Percentiles rank a stretch among this genome's conserved stretches.
Evolutionary conservation across 92 coral and sea anemone species (phyloP).

Genomic region (Porites rus): DNA sequence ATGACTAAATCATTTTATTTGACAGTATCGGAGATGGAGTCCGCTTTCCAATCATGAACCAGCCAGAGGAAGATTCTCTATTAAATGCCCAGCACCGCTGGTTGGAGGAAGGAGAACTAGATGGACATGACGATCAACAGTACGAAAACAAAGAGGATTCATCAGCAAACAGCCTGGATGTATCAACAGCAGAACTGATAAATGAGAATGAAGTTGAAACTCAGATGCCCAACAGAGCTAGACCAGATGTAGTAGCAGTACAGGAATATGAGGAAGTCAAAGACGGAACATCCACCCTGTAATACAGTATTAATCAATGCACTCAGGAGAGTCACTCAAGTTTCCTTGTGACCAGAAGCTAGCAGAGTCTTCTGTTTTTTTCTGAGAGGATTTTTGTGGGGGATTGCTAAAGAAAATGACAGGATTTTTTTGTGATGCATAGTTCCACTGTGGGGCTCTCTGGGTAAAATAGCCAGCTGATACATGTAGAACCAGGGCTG

Average conservation of each 20-base stretch:
- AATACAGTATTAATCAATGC: background rate
- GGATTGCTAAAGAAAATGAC: no score
- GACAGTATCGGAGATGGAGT: constrained; percentile 94
- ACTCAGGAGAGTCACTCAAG: no score
- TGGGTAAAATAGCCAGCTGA: no score
- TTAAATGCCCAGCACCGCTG: constrained; percentile 79
- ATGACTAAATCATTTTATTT: background rate
- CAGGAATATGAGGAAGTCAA: constrained; percentile 40
- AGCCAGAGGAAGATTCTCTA: constrained; percentile 82
- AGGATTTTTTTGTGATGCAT: no score
- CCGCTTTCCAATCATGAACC: constrained; percentile 76
- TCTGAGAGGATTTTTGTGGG: no score
- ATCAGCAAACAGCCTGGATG: constrained; percentile 33
- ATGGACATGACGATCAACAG: constrained; percentile 59
- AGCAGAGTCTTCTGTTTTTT: no score
- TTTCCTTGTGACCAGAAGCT: no score
- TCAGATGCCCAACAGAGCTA: constrained; percentile 50
- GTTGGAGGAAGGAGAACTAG: constrained; percentile 94
- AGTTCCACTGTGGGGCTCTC: no score
- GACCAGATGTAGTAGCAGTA: constrained; percentile 71
- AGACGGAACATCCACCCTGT: constrained; percentile 72
- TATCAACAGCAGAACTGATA: constrained; percentile 67
- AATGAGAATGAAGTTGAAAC: constrained; percentile 76
- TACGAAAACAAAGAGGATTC: constrained; percentile 47
- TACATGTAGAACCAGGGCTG: no score